phyloP scores from a whole-genome alignment of 2,888 invertebrate genomes.

The Oscheius sp. region DNA sequence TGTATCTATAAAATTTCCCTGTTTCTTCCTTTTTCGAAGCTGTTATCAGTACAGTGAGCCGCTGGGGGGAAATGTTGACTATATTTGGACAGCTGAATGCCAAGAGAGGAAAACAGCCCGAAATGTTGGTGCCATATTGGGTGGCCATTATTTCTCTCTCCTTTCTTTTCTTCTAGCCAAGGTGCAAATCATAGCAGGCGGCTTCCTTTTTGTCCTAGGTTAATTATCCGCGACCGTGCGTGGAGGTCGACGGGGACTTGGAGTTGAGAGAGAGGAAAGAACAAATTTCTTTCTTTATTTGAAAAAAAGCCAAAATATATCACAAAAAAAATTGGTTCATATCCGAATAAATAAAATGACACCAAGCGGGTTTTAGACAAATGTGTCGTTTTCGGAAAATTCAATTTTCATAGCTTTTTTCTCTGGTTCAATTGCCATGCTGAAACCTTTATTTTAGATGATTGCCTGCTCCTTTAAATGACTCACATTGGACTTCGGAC shows the following conservation, averaged over 20 bases:
- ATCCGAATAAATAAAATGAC: constrained; percentile 25
- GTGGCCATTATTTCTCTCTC: too few species aligned
- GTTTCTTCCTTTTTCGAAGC: background rate
- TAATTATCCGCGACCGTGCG: too few species aligned
- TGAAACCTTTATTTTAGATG: background rate
- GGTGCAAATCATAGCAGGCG: too few species aligned
- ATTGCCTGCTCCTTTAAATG: background rate
- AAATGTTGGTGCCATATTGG: too few species aligned
- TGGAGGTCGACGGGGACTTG: background rate
- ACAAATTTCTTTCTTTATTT: background rate
- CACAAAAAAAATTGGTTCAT: constrained; percentile 25
- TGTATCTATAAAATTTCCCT: background rate
- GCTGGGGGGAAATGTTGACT: too few species aligned
- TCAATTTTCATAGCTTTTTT: constrained; percentile 23
- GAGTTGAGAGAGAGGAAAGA: background rate
- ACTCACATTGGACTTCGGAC: constrained; percentile 6
- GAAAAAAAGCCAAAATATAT: background rate
- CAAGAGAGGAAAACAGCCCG: too few species aligned
- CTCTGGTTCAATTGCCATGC: background rate
- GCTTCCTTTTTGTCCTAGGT: too few species aligned
- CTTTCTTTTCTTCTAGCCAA: too few species aligned
- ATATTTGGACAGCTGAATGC: too few species aligned
- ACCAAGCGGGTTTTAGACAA: constrained; percentile 18
- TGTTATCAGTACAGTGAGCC: too few species aligned
- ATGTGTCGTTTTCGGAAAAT: constrained; percentile 32